phyloP scores from a whole-genome alignment of 2,113 vertebrate species.

The Himantopus leucocephalus region DNA sequence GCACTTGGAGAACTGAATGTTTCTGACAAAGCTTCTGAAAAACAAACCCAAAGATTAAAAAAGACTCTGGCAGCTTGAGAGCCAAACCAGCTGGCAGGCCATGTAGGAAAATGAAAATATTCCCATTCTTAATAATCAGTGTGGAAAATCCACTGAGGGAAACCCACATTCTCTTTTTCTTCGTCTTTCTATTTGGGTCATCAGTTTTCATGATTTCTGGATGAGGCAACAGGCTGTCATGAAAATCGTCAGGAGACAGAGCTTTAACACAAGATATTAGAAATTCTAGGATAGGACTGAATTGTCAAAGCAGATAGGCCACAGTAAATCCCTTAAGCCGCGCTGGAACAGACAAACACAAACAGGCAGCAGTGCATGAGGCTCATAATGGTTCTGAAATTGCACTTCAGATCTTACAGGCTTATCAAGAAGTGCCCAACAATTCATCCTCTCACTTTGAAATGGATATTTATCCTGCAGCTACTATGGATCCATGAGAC shows the following conservation, averaged over 20 bases:
- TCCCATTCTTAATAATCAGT: not conserved
- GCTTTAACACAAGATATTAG: constrained; percentile 39
- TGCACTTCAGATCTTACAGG: not conserved
- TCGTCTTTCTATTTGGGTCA: not conserved
- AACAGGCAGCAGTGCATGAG: not conserved
- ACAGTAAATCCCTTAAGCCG: constrained; percentile 49
- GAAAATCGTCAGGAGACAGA: not conserved
- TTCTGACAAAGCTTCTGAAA: constrained; percentile 1
- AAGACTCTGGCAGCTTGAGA: not conserved
- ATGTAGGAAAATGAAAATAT: not conserved
- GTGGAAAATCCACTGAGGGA: not conserved
- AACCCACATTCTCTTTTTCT: not conserved
- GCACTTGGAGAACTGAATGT: not conserved
- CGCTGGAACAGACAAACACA: not conserved
- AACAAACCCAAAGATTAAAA: constrained; percentile 10
- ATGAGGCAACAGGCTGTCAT: not conserved
- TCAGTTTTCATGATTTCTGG: not conserved
- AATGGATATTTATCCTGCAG: constrained; percentile 7
- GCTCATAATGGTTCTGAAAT: not conserved
- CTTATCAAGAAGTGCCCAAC: not conserved
- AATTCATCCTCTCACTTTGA: constrained; percentile 20
- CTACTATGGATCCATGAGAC: not conserved
- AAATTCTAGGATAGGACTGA: not conserved
- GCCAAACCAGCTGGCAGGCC: not conserved
- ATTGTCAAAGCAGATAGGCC: not conserved